phyloP scores from a whole-genome alignment of 1,140 invertebrate species.

The Bemisia tabaci region DNA sequence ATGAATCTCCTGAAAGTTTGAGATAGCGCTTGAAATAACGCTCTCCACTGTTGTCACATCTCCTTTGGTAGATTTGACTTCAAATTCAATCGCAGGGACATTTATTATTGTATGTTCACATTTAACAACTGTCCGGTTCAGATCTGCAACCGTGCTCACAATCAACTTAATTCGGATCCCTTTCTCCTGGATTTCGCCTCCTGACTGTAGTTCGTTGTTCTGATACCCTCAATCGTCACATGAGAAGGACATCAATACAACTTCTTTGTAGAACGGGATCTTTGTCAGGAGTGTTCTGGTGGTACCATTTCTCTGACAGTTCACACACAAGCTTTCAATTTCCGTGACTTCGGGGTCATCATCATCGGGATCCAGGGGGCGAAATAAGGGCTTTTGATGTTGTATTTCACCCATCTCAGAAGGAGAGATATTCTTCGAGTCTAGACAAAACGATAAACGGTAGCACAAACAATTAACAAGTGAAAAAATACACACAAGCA shows the following conservation, averaged over 20 bases:
- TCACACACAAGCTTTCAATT: slow-evolving; percentile 85
- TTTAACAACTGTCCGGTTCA: slow-evolving; percentile 86
- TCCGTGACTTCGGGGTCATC: slow-evolving; percentile 60
- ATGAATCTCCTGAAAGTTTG: slow-evolving; percentile 68
- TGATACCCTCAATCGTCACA: slow-evolving; percentile 78
- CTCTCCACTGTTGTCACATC: slow-evolving; percentile 94
- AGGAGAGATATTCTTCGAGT: no score
- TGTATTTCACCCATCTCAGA: not conserved
- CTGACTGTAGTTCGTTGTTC: slow-evolving; percentile 89
- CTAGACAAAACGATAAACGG: no score
- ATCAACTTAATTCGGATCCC: slow-evolving; percentile 47
- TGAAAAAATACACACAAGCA: no score
- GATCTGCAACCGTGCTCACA: slow-evolving; percentile 44
- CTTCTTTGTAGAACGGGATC: slow-evolving; percentile 93
- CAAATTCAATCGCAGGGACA: slow-evolving; percentile 85
- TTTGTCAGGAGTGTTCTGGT: slow-evolving; percentile 81
- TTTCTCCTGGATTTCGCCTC: slow-evolving; percentile 62
- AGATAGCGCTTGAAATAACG: slow-evolving; percentile 59
- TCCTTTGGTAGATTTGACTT: slow-evolving; percentile 90
- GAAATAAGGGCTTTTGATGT: not conserved
- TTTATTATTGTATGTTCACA: slow-evolving; percentile 71
- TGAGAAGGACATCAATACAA: slow-evolving; percentile 89
- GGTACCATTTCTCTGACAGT: slow-evolving; percentile 74
- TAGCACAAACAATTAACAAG: no score
- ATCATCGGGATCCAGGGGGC: slow-evolving; percentile 41